Base-by-base conservation (phyloP, 2,888 invertebrate genomes). In the Pediacus dermestoides region DNA sequence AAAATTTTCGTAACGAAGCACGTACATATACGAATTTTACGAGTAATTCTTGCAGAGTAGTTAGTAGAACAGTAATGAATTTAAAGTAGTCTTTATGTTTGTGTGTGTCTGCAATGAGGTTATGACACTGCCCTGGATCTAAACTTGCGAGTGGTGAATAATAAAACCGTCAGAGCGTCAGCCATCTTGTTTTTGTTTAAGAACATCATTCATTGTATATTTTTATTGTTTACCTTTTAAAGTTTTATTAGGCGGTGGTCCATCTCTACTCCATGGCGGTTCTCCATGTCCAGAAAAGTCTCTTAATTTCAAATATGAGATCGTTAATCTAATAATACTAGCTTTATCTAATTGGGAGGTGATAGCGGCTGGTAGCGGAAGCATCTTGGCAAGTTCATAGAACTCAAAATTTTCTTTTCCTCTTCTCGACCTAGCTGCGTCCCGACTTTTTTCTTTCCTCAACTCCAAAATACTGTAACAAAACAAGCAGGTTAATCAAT, bases 331-430 rank as follows among this genome's bases (percentile, higher is more conserved):
- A 75, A 94, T 93, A 71, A 94, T 93, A 67, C 93, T 92, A 47
- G 93, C 93, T 74, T 93, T 93, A 73, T 93, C 92, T 74, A 94
- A 77, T 74, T 91, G 91, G 64, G 89, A 88, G 65, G 92, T 92
- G 66, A 92, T 92, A 63, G 91, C 91, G 16, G 90, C 87, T 11
- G 86, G 91, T 52, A 87, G 78, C 15, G 89, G 94, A 70, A 88
- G 77, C 93, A 88, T 92, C 78, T 88, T 92, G 48, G 94, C 93
- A 67, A 95, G 76, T 74, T 93, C 92, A 72, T 93, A 92, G 74
- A 94, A 95, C 75, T 95, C 94, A 68, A 85, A 91, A 74, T 95
- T 95, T 70, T 95, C 95, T 64, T 93, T 92, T 44, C 93, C 92
- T 22, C 94, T 78, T 34, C 94, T 75, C 7, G 91, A 91, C 46